Evolutionary conservation across 2,888 invertebrate species (phyloP).

Genomic region (Cheilosia vernalis): DNA sequence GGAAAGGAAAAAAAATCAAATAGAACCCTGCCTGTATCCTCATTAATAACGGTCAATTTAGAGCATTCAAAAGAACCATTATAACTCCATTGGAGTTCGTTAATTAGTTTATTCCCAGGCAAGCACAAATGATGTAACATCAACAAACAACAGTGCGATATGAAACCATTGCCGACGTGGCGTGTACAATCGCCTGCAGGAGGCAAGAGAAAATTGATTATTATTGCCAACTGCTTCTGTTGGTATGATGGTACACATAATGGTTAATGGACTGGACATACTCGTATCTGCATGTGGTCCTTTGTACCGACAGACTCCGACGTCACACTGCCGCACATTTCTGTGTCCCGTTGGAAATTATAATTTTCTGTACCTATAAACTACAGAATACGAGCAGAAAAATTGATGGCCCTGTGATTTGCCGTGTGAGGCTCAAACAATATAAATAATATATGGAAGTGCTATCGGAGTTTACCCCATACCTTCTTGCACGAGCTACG

Average conservation of each 20-base stretch:
- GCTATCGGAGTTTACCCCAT: conserved; percentile 28
- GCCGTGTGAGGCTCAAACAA: conserved; percentile 18
- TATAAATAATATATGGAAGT: conserved; percentile 12
- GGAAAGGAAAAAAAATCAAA: conserved; percentile 9
- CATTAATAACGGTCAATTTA: conserved; percentile 52
- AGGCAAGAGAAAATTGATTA: conserved; percentile 47
- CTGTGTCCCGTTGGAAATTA: not conserved
- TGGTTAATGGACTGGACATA: not conserved
- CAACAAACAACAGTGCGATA: not conserved
- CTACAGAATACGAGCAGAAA: conserved; percentile 16
- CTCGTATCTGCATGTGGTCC: conserved; percentile 19
- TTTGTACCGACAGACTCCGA: conserved; percentile 13
- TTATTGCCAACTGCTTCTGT: conserved; percentile 21
- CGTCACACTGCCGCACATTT: conserved; percentile 24
- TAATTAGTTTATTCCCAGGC: conserved; percentile 56
- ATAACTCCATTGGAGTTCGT: conserved; percentile 36
- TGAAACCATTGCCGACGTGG: conserved; percentile 24
- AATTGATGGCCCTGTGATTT: conserved; percentile 48
- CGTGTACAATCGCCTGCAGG: not conserved
- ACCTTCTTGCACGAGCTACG: conserved; percentile 23
- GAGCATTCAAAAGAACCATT: conserved; percentile 40
- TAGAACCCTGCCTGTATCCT: conserved; percentile 11
- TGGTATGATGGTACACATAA: conserved; percentile 2
- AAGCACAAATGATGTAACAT: conserved; percentile 26
- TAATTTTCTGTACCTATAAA: not conserved